phyloP scores from a whole-genome alignment of 2,797 vertebrate species.

The Denticeps clupeoides region DNA sequence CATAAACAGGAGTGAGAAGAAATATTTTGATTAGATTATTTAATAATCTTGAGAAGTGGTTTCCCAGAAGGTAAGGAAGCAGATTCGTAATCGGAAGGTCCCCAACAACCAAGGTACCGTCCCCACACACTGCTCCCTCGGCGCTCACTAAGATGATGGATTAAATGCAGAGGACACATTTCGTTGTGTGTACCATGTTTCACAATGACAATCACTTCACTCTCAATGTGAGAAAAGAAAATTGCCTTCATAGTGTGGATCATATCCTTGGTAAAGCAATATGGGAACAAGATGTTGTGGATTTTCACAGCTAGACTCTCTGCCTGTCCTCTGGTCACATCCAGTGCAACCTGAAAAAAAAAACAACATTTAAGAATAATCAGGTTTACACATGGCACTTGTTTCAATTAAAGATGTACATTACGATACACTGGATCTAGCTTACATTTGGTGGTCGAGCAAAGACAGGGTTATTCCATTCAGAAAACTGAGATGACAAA shows the following conservation, averaged over 20 bases:
- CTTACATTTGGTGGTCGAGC: conserved; percentile 68
- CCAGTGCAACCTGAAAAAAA: conserved; percentile 68
- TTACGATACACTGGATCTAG: neutral
- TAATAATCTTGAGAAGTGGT: neutral
- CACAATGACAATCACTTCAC: neutral
- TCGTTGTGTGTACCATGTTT: too few species aligned
- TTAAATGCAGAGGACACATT: too few species aligned
- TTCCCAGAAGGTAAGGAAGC: neutral
- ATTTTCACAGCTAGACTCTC: conserved; percentile 81
- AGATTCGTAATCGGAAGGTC: too few species aligned
- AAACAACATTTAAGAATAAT: too few species aligned
- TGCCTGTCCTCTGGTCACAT: conserved; percentile 74
- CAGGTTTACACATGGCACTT: too few species aligned
- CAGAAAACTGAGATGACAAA: conserved; percentile 69
- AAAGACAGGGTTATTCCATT: conserved; percentile 93
- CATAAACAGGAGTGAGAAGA: conserved; percentile 6
- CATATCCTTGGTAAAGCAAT: conserved; percentile 95
- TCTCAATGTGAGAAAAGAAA: neutral
- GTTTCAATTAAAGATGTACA: neutral
- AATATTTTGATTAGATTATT: too few species aligned
- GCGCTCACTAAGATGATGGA: too few species aligned
- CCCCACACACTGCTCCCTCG: too few species aligned
- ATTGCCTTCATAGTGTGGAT: conserved; percentile 84
- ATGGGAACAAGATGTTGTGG: conserved; percentile 88
- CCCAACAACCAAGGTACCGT: too few species aligned